phyloP scores from a whole-genome alignment of 2,888 invertebrate species.

The Cataglyphis rosenhaueri region DNA sequence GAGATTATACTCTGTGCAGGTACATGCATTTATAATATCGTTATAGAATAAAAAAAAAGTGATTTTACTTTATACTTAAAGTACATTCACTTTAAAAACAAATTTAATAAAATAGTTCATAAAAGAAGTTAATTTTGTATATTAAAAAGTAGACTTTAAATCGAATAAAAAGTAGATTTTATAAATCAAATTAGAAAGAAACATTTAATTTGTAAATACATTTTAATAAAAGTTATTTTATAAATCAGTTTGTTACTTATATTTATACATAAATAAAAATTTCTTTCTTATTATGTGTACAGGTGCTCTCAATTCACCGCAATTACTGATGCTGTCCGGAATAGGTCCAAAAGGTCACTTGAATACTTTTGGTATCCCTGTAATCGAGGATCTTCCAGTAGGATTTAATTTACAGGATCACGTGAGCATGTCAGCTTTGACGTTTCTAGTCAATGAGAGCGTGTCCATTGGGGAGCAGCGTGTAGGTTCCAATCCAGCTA shows the following conservation, averaged over 20 bases:
- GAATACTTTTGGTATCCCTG: constrained; percentile 87
- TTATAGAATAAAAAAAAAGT: background rate
- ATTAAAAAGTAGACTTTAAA: background rate
- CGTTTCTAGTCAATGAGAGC: constrained; percentile 90
- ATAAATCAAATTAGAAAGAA: background rate
- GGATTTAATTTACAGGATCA: constrained; percentile 95
- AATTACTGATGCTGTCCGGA: constrained; percentile 93
- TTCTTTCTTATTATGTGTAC: constrained; percentile 86
- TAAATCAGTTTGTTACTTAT: background rate
- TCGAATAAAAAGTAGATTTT: too few relatives aligned
- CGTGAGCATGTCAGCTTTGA: constrained; percentile 90
- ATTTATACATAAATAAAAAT: background rate
- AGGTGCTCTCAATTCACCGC: constrained; percentile 93
- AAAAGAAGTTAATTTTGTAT: background rate
- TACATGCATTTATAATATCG: constrained; percentile 1
- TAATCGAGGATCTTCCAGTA: constrained; percentile 90
- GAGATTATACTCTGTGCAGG: constrained; percentile 94
- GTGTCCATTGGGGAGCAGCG: constrained; percentile 89
- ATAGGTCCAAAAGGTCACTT: constrained; percentile 90
- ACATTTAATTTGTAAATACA: background rate
- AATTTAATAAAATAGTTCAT: constrained; percentile 5
- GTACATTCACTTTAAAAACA: background rate
- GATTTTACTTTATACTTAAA: background rate
- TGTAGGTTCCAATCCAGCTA: constrained; percentile 86
- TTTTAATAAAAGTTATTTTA: background rate